Percentiles rank a stretch among this genome's conserved stretches.
Conservation (phyloP, 2,797 vertebrate genomes). For the Acanthiza pusilla region DNA sequence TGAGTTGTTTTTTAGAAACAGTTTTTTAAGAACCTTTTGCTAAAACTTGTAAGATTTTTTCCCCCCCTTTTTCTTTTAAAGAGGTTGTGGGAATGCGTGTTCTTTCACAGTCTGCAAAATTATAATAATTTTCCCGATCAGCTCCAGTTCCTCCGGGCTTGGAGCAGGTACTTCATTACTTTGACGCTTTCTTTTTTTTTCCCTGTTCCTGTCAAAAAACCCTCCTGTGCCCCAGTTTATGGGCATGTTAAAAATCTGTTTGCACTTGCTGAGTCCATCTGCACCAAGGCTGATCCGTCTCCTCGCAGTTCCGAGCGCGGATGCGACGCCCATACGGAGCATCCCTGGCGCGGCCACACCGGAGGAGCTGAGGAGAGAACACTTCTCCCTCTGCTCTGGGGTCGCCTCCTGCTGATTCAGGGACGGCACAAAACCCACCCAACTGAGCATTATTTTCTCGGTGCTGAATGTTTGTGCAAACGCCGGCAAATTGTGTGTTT, state of each 20-base stretch:
- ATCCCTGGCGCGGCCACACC: neutral
- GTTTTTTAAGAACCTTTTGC: neutral
- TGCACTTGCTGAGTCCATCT: conserved; percentile 37
- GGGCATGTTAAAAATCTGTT: conserved; percentile 12
- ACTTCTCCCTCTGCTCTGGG: neutral
- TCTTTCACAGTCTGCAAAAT: neutral
- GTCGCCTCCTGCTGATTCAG: neutral
- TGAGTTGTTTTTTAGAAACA: neutral
- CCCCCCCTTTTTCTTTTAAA: neutral
- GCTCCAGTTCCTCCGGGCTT: neutral
- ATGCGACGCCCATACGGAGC: neutral
- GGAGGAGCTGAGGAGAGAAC: neutral
- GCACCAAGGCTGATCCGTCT: neutral
- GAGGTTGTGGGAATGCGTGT: neutral
- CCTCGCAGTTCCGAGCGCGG: neutral
- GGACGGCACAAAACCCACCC: neutral
- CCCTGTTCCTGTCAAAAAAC: neutral
- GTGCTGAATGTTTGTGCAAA: neutral
- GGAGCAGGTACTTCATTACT: neutral
- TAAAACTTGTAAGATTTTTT: neutral
- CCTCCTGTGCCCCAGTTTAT: neutral
- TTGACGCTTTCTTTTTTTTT: neutral
- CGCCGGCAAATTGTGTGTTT: neutral
- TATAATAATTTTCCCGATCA: neutral
- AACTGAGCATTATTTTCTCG: neutral